Percentiles rank a stretch among this genome's conserved stretches.
Conservation (phyloP, 2,113 vertebrate genomes). For the Channa argus region DNA sequence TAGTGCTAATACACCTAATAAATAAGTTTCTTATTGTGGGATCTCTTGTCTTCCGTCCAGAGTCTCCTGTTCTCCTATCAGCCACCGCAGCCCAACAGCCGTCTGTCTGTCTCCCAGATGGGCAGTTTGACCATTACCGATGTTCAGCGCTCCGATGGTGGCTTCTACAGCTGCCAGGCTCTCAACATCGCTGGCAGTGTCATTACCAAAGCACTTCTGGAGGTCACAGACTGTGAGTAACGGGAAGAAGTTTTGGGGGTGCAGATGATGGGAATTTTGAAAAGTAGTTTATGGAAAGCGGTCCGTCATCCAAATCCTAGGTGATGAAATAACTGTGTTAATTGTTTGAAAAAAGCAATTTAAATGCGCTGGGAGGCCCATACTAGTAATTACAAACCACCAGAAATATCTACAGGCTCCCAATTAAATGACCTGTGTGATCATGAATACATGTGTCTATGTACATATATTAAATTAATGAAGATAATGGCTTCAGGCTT, state of each 20-base stretch:
- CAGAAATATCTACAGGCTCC: constrained; percentile 40
- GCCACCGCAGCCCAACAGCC: constrained; percentile 93
- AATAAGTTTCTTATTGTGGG: constrained; percentile 32
- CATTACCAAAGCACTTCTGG: constrained; percentile 97
- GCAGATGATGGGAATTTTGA: constrained; percentile 3
- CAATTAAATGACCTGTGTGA: constrained; percentile 61
- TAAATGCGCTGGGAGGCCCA: constrained; percentile 71
- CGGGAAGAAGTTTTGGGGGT: constrained; percentile 6
- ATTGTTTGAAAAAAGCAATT: constrained; percentile 73
- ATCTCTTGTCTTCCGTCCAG: constrained; percentile 73
- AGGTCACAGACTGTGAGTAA: constrained; percentile 79
- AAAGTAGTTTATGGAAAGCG: not conserved
- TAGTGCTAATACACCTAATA: constrained; percentile 23
- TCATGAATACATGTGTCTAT: constrained; percentile 48
- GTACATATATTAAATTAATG: constrained; percentile 70
- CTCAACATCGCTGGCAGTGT: constrained; percentile 98
- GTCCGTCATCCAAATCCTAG: constrained; percentile 31
- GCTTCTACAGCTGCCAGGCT: constrained; percentile 98
- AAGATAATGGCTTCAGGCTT: constrained; percentile 69
- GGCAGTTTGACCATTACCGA: constrained; percentile 96
- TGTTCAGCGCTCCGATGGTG: constrained; percentile 91
- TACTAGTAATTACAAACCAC: constrained; percentile 72
- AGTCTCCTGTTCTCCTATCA: constrained; percentile 98
- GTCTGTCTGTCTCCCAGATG: constrained; percentile 95
- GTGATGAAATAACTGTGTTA: constrained; percentile 63